These are phyloP conservation scores for Melanotus villosus DNA, from an alignment of 2,888 invertebrate species.

Conservation along the genomic window DNA sequence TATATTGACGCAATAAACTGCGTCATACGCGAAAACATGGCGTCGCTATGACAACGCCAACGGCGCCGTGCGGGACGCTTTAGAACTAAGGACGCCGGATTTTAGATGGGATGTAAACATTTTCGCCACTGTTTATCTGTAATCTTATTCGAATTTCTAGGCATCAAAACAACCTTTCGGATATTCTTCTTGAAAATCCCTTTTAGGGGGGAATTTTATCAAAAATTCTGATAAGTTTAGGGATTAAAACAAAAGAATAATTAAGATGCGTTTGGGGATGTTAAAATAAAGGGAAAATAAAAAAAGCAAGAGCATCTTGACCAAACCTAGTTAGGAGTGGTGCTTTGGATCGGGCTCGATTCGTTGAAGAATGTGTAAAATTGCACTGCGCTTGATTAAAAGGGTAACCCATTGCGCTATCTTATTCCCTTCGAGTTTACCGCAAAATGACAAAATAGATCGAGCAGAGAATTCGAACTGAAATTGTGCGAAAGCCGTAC, in stretches of 20 bases:
- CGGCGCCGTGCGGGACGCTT: constrained; percentile 59
- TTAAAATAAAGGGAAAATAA: too few relatives aligned
- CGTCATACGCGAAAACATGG: constrained; percentile 66
- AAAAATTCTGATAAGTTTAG: too few relatives aligned
- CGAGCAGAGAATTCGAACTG: neutral
- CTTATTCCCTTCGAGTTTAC: constrained; percentile 21
- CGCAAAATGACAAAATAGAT: constrained; percentile 5
- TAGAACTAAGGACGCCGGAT: constrained; percentile 43
- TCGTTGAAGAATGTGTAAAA: constrained; percentile 38
- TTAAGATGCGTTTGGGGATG: too few relatives aligned
- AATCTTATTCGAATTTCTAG: neutral
- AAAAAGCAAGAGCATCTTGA: too few relatives aligned
- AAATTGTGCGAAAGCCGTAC: neutral
- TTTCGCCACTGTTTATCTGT: constrained; percentile 1
- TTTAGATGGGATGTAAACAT: constrained; percentile 11
- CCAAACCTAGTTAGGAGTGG: constrained; percentile 31
- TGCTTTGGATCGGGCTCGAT: constrained; percentile 34
- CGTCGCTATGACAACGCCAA: constrained; percentile 62
- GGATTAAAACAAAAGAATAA: too few relatives aligned
- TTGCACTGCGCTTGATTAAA: constrained; percentile 43
- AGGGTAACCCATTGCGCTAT: constrained; percentile 36
- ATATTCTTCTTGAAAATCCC: neutral
- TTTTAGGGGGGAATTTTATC: too few relatives aligned
- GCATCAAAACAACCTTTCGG: neutral
- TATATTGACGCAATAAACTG: constrained; percentile 54